A percentile compares a stretch with the other conserved stretches of the same genome.
Conservation (phyloP, 2,888 invertebrate species). For the Andricus quercusramuli region DNA sequence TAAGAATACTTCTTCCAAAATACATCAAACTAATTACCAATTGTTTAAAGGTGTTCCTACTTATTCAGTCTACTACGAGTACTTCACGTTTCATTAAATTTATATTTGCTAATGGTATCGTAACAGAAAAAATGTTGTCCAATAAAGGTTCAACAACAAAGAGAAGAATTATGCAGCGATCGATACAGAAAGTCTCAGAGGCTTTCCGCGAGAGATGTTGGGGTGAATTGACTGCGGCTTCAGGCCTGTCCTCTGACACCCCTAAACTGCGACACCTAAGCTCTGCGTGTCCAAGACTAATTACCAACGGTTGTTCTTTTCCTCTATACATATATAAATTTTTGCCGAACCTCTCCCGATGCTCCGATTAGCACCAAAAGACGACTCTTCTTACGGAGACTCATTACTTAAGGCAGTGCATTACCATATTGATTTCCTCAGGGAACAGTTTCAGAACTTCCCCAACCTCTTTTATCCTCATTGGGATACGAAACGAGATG, state of each 20-base stretch:
- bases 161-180: background rate
- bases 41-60: background rate
- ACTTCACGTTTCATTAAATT: no score
- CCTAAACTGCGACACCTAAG: slow-evolving; percentile 58
- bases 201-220: slow-evolving; percentile 44
- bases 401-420: slow-evolving; percentile 71
- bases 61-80: background rate
- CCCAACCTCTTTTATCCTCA: slow-evolving; percentile 49
- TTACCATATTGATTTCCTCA: slow-evolving; percentile 73
- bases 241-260: slow-evolving; percentile 47
- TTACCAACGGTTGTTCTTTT: slow-evolving; percentile 55
- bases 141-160: background rate
- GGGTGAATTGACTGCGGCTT: slow-evolving; percentile 56
- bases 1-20: background rate
- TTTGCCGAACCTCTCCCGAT: slow-evolving; percentile 48
- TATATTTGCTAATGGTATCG: background rate
- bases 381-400: slow-evolving; percentile 61
- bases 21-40: background rate
- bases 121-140: background rate
- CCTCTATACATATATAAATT: slow-evolving; percentile 14
- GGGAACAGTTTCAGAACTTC: slow-evolving; percentile 66
- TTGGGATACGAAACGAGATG: slow-evolving; percentile 40
- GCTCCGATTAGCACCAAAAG: slow-evolving; percentile 52
- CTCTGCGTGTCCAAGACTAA: slow-evolving; percentile 66
- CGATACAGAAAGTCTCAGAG: slow-evolving; percentile 1